Base-by-base conservation (phyloP, 2,113 vertebrate species). In the Halcyon senegalensis region DNA sequence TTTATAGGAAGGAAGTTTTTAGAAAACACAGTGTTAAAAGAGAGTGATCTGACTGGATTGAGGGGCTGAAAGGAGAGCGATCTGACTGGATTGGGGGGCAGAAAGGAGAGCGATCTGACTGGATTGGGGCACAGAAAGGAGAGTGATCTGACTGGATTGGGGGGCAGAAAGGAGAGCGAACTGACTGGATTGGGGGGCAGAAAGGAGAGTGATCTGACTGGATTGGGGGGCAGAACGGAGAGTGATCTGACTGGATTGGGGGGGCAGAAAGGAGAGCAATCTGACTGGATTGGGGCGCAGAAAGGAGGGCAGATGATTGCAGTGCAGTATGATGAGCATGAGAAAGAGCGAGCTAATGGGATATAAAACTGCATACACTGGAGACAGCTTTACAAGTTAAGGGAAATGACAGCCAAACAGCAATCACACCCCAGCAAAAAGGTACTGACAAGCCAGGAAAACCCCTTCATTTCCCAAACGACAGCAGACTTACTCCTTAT, bases 351-450 rank as follows among this genome's bases (percentile, higher is more conserved):
- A 87, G 84, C 19, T 84, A 82, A 93, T 53, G 74, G 58, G 74
- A 95, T 69, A 84, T 31, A 79, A 64, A 87, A 77, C 89, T 64
- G 66, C 69, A 48, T 11, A 48, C 51, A 63, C 43, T 51, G 73
- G 48, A 81, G 77, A 89, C 66, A 68, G 74, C 89, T 93, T 87
- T 56, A 64, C 80, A 87, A 66, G 87, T 43, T 18, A 50, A 46
- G 58, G 68, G 84, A 91, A 85, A 78, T 79, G 87, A 90, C 84
- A 95, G 92, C n/a, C 43, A 53, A 91, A 83, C 1, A 91, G 78
- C 66, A 79, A 79, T 66, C 70, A 69, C 2, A 73, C 11, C 63
- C 62, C 59, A 80, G 21, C 89, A 87, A 51, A 97, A 94, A 82
- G 66, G 41, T 18, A 68, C 62, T 48, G 48, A 91, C 89, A 85